These are phyloP conservation scores for Tautogolabrus adspersus DNA, from an alignment of 2,113 vertebrate genomes.

Conservation along the genomic window DNA sequence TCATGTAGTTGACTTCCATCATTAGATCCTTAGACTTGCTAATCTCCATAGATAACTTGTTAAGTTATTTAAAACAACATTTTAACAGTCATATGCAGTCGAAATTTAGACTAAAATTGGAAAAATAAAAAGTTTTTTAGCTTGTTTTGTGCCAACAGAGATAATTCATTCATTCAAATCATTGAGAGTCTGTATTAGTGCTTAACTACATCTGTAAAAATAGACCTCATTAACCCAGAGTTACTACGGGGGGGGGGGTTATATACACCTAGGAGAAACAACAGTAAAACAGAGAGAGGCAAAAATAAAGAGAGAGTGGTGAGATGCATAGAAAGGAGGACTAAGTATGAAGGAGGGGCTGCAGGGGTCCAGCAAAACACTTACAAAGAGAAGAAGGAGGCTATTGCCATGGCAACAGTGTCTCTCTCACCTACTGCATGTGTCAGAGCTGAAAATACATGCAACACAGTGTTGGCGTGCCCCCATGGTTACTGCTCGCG, in stretches of 20 bases:
- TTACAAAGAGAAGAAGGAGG: constrained; percentile 43
- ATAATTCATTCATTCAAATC: background rate
- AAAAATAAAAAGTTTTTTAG: no score
- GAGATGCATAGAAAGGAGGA: background rate
- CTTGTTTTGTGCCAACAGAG: background rate
- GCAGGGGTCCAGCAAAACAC: constrained; percentile 41
- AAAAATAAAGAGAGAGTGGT: background rate
- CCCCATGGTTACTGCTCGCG: constrained; percentile 57
- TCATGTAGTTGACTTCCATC: background rate
- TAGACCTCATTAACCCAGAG: background rate
- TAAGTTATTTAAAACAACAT: background rate
- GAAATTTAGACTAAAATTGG: no score
- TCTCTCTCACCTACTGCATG: constrained; percentile 56
- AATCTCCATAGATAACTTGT: no score
- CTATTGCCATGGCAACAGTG: constrained; percentile 78
- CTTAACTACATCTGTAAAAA: background rate
- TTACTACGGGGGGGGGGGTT: background rate
- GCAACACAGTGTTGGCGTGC: constrained; percentile 14
- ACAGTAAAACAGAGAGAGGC: background rate
- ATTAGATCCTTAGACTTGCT: no score
- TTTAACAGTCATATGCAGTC: no score
- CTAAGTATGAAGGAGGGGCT: background rate
- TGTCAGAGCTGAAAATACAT: constrained; percentile 70
- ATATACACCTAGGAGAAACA: no score
- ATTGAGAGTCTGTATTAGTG: background rate